phyloP scores from a whole-genome alignment of 1,140 invertebrate genomes.

The Monomorium pharaonis region DNA sequence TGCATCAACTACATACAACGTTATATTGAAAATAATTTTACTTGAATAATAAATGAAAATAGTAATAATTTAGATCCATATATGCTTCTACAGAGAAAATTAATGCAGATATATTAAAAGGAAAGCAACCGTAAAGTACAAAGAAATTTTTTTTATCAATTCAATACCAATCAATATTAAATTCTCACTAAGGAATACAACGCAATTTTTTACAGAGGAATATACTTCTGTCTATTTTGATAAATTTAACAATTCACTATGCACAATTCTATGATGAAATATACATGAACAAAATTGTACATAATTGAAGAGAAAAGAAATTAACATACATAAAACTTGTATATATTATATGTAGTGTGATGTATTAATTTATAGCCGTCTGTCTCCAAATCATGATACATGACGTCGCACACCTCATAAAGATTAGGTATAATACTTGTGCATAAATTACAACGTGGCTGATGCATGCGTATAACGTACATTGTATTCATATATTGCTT shows the following conservation, averaged over 20 bases:
- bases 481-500: slow-evolving; percentile 66
- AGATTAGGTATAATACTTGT: background rate
- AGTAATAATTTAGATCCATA: slow-evolving; percentile 35
- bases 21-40: slow-evolving; percentile 44
- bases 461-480: slow-evolving; percentile 67
- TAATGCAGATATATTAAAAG: slow-evolving; percentile 60
- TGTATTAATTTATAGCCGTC: slow-evolving; percentile 59
- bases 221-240: slow-evolving; percentile 61
- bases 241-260: slow-evolving; percentile 61
- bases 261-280: background rate
- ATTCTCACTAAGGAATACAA: slow-evolving; percentile 44
- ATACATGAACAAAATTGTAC: slow-evolving; percentile 43
- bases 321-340: slow-evolving; percentile 47
- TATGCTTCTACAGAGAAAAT: slow-evolving; percentile 59
- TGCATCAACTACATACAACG: slow-evolving; percentile 65
- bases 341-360: slow-evolving; percentile 66
- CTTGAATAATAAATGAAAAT: slow-evolving; percentile 14
- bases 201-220: slow-evolving; percentile 38
- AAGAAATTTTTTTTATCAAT: slow-evolving; percentile 63
- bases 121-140: slow-evolving; percentile 53
- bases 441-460: slow-evolving; percentile 60
- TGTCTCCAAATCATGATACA: background rate
- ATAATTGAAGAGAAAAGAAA: slow-evolving; percentile 50
- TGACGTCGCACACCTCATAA: background rate
- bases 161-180: slow-evolving; percentile 38